Percentiles rank a stretch among this genome's conserved stretches.
Evolutionary conservation across 2,888 invertebrate species (phyloP).

Genomic region (Oscheius onirici): DNA sequence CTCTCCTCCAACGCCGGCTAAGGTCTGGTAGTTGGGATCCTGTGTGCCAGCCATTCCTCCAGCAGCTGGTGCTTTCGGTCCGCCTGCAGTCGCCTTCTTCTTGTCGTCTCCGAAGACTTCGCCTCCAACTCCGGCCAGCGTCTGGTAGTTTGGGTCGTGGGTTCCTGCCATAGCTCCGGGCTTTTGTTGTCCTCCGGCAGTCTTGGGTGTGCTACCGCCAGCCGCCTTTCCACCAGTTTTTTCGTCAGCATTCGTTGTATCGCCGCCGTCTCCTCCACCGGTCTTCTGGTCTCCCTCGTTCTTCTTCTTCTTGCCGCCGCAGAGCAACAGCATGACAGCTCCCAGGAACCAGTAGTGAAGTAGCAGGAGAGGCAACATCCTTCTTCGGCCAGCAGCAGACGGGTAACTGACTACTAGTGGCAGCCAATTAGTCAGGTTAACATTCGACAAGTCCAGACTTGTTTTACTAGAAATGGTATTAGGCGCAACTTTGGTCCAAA

Average conservation of each 20-base stretch:
- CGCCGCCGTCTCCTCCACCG: no score
- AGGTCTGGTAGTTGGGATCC: constrained; percentile 24
- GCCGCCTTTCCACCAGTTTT: neutral
- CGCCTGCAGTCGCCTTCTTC: neutral
- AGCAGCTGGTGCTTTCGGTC: constrained; percentile 1
- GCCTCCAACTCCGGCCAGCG: constrained; percentile 8
- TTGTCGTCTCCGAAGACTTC: neutral
- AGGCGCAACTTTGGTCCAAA: no score
- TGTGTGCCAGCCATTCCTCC: constrained; percentile 22
- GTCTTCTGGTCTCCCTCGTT: no score
- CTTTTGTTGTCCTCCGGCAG: neutral
- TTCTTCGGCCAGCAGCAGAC: no score
- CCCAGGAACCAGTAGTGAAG: no score
- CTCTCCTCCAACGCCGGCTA: constrained; percentile 1
- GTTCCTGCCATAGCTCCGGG: constrained; percentile 21
- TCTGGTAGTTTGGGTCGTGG: constrained; percentile 27
- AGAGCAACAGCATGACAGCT: no score
- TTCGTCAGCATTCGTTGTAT: neutral
- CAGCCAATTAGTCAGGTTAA: no score
- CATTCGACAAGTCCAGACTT: no score
- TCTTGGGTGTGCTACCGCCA: neutral
- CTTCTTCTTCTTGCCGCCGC: no score
- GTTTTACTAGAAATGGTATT: no score
- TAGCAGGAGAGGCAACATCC: no score
- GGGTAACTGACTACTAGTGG: no score